Evolutionary conservation across 53 echinoderm and acorn worm species (phyloP).

Genomic region (Holothuria leucospilota): DNA sequence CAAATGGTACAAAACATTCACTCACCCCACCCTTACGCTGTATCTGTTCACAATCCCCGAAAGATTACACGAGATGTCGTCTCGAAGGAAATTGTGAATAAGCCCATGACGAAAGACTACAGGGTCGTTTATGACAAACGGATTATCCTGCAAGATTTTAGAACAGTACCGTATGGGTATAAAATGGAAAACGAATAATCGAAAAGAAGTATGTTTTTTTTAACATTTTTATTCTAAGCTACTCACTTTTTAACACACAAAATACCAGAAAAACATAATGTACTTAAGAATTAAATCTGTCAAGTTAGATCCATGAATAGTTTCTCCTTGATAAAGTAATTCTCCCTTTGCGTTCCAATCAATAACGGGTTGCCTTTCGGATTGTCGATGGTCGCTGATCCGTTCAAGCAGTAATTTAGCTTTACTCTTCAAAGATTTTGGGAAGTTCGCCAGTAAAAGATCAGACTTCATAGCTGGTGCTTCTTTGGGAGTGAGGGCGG

Average conservation of each 20-base stretch:
- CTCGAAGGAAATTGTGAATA: conserved; percentile 34
- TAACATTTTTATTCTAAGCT: conserved; percentile 35
- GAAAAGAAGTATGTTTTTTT: background rate
- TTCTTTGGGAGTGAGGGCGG: background rate
- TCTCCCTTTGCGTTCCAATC: background rate
- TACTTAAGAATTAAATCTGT: conserved; percentile 39
- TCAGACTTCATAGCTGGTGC: background rate
- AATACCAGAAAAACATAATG: no score
- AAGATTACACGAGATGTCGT: conserved; percentile 48
- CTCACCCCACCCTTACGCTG: background rate
- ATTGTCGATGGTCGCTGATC: conserved; percentile 3
- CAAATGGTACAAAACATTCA: no score
- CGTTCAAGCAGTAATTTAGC: conserved; percentile 5
- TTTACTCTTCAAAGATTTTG: background rate
- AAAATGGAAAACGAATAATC: no score
- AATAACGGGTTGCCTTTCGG: background rate
- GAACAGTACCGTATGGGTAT: no score
- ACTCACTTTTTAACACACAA: conserved; percentile 50
- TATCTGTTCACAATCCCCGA: no score
- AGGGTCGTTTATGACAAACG: conserved; percentile 67
- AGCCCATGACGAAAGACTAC: conserved; percentile 57
- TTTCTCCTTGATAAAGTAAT: background rate
- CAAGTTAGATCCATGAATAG: background rate
- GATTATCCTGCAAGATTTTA: conserved; percentile 34
- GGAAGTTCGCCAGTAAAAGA: background rate